Evolutionary conservation across 2,888 invertebrate genomes (phyloP), one percentile per base, ranked within the genome.

Genomic region (Coremacera marginata): DNA sequence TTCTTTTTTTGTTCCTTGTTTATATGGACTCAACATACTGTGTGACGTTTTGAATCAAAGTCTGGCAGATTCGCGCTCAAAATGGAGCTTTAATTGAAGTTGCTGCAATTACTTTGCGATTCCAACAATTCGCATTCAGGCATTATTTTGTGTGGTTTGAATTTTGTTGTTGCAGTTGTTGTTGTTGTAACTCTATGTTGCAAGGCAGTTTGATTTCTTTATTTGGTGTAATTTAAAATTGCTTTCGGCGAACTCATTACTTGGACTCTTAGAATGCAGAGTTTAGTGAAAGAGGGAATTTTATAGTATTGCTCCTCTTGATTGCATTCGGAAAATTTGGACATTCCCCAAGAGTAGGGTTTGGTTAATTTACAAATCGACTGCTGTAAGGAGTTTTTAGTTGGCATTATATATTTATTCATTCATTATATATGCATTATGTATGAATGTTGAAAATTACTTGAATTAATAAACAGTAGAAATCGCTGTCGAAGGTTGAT

Each of bases 221-320:
- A 75, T 78, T 78, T 78, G 77, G 77, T 77, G 70, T 57, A 44
- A 70, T 34, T 70, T 37, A 49, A 75, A 78, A 78, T 74, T 78
- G 75, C 71, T 75, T 78, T 71, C 77, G 75, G 71, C 77, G 67
- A 63, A 73, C 60, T 77, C 70, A 77, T 77, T 77, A 77, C 70
- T 74, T 74, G 27, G 62, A n/a, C 31, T 14, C 14, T n/a, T 3
- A n/a, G 25, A 25, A 63, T 63, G 14, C 31, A 16, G 8, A 8
- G 27, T 25, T 63, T 63, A 44, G 44, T 14, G 44, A 44, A 44
- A 44, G 14, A 11, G 44, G 44, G 44, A 11, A 44, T 55, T 1
- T 55, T 55, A 55, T 55, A 2, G 55, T 55, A 8, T 19, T 55
- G 8, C 19, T 55, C 19, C 19, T 55, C 5, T 19, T 19, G 7